Evolutionary conservation across 1,140 invertebrate genomes (phyloP), one percentile per base, ranked within the genome.

Genomic region (Protaetia brevitarsis): DNA sequence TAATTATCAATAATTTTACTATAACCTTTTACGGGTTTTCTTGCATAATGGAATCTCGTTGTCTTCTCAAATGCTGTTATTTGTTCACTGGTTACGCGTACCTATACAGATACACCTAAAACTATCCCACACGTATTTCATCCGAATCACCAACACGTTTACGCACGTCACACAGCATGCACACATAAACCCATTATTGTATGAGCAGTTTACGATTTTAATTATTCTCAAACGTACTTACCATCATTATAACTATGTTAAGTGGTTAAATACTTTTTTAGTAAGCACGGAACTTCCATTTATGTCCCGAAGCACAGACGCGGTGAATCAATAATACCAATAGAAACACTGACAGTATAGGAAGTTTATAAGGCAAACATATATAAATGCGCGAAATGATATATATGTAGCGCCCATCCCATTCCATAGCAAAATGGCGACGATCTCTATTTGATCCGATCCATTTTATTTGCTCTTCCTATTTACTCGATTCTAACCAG

Each of bases 1-100:
- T 72, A 72, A 72, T 72, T 72, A 71, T 71, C 67, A 62, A 58
- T 63, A 60, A 72, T 72, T 72, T 71, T 41, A 72, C 69, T 72
- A 72, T 71, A 66, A 57, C 69, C 71, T 67, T 69, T 64, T 72
- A 64, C 58, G 68, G 66, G 29, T 30, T 65, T 66, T 64, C 71
- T 72, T 72, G 71, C 69, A 72, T 72, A 72, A 72, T 72, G 65
- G 11, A 66, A 29, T 68, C 26, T 67, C 61, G 64, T 27, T 66
- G 56, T 68, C 63, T 30, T 64, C 56, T 51, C 26, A 51, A 45
- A 19, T 34, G 26, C 41, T 6, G 6, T 51, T 51, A 51, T 8
- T 37, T 37, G 19, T 23, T 23, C 26, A 51, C 41, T 51, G 6
- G 26, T 51, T 51, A 23, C 19, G 26, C 19, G 16, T 3, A 13